Percentiles rank a stretch among this genome's conserved stretches.
Conservation (phyloP, 2,113 vertebrate species). For the Malaclemys terrapin region DNA sequence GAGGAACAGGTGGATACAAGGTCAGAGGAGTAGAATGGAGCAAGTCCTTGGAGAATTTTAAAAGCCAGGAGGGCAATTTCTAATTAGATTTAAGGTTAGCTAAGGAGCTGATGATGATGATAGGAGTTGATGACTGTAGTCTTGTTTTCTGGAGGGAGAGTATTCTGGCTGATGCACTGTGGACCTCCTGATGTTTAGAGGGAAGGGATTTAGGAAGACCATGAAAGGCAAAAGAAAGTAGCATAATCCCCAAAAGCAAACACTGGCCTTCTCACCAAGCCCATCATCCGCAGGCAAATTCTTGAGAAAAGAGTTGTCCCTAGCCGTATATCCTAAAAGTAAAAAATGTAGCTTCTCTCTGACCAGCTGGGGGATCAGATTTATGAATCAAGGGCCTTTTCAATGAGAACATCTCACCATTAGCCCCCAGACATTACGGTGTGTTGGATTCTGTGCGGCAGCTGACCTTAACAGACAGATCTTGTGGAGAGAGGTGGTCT, state of each 20-base stretch:
- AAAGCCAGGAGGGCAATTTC: background rate
- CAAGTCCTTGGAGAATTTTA: background rate
- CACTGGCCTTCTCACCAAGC: background rate
- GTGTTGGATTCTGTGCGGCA: background rate
- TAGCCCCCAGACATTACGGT: background rate
- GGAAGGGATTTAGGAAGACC: conserved; percentile 12
- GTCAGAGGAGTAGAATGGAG: background rate
- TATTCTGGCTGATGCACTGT: background rate
- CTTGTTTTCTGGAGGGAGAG: background rate
- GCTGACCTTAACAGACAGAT: background rate
- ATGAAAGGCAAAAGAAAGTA: conserved; percentile 3
- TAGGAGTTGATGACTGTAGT: background rate
- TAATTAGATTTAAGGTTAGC: background rate
- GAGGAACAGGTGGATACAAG: background rate
- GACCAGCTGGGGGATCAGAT: background rate
- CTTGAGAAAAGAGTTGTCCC: background rate
- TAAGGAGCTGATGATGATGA: background rate
- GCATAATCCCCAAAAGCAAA: background rate
- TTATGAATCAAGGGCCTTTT: background rate
- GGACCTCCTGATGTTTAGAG: background rate
- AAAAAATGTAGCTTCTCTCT: background rate
- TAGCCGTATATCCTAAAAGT: background rate
- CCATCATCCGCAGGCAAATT: conserved; percentile 32
- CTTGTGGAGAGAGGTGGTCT: background rate
- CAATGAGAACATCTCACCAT: background rate